Evolutionary conservation across 2,888 invertebrate genomes (phyloP).

Genomic region (Hydraecia micacea): DNA sequence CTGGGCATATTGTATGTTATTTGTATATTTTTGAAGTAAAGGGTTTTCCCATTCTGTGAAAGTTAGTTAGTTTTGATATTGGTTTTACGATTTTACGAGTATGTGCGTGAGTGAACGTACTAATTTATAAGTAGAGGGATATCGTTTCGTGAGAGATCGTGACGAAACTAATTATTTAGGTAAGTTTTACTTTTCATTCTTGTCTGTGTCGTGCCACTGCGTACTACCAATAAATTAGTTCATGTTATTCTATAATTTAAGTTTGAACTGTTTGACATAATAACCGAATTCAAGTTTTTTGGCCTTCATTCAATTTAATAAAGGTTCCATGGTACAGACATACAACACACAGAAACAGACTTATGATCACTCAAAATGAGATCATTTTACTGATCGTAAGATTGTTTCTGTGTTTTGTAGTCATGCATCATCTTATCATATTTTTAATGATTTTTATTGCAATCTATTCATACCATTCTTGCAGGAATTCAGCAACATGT

Average conservation of each 20-base stretch:
- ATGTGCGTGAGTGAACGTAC: not conserved
- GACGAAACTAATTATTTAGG: not conserved
- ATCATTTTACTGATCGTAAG: too few relatives aligned
- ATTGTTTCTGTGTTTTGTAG: too few relatives aligned
- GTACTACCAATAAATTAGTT: not conserved
- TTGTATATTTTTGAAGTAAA: slow-evolving; percentile 7
- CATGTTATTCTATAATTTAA: not conserved
- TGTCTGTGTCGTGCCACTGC: too few relatives aligned
- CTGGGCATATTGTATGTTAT: slow-evolving; percentile 5
- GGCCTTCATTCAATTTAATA: too few relatives aligned
- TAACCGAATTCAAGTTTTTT: not conserved
- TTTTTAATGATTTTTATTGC: too few relatives aligned
- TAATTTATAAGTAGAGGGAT: not conserved
- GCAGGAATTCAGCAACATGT: not conserved
- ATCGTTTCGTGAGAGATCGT: not conserved
- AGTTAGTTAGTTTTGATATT: slow-evolving; percentile 5
- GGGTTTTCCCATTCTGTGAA: not conserved
- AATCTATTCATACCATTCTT: too few relatives aligned
- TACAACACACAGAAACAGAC: not conserved
- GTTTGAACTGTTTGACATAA: not conserved
- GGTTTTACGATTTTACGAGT: not conserved
- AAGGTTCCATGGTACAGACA: not conserved
- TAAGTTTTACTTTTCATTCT: not conserved
- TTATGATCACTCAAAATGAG: not conserved
- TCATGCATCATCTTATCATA: too few relatives aligned